Evolutionary conservation across 2,888 invertebrate species (phyloP).

Genomic region (Formica aserva): DNA sequence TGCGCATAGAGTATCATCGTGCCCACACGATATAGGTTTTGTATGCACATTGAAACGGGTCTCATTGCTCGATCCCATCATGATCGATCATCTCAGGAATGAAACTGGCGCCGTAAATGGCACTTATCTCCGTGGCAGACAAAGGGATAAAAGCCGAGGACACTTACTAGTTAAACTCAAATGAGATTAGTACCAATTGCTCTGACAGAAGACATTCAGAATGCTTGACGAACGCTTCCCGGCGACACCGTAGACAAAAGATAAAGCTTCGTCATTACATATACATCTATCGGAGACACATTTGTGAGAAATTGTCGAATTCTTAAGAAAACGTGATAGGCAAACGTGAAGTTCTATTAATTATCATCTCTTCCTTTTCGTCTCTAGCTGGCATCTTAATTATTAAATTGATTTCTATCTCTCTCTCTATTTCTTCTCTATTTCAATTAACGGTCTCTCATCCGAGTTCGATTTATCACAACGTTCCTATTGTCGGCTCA

Average conservation of each 20-base stretch:
- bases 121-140: conserved; percentile 70
- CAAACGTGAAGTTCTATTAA: neutral
- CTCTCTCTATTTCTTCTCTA: neutral
- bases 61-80: conserved; percentile 63
- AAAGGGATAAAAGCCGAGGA: conserved; percentile 76
- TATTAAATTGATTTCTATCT: conserved; percentile 4
- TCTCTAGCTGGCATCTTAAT: neutral
- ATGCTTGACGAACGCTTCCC: conserved; percentile 71
- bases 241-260: conserved; percentile 46
- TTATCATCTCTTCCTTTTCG: neutral
- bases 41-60: conserved; percentile 57
- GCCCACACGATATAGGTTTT: conserved; percentile 39
- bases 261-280: conserved; percentile 2
- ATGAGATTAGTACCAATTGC: conserved; percentile 82
- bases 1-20: conserved; percentile 21
- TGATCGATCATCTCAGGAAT: conserved; percentile 72
- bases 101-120: conserved; percentile 74
- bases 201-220: conserved; percentile 74
- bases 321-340: neutral
- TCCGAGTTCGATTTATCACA: conserved; percentile 30
- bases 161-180: conserved; percentile 72
- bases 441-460: conserved; percentile 37
- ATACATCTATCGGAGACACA: neutral
- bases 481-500: conserved; percentile 30
- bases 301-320: neutral